phyloP scores from a whole-genome alignment of 1,140 invertebrate species.

The Papilio xuthus region DNA sequence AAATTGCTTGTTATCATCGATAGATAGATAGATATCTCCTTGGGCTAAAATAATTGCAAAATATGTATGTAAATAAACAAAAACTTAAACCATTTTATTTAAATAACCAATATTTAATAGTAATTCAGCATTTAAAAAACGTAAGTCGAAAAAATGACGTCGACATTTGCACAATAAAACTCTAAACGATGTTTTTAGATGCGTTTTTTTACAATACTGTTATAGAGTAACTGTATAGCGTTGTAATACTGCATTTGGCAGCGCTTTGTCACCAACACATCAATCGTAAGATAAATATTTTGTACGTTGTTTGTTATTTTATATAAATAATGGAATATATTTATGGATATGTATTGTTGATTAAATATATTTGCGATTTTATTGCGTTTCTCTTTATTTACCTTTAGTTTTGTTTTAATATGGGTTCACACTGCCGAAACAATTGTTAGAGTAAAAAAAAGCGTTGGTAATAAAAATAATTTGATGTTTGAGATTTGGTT shows the following conservation, averaged over 20 bases:
- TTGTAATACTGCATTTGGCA: background rate
- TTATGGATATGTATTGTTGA: conserved; percentile 37
- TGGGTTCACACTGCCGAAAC: background rate
- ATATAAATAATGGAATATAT: conserved; percentile 28
- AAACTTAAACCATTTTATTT: no score
- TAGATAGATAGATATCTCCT: no score
- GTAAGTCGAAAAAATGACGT: background rate
- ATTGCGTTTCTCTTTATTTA: conserved; percentile 3
- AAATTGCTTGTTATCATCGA: no score
- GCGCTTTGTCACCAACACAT: background rate
- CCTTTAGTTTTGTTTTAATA: background rate
- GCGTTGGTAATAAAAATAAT: no score
- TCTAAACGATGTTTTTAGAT: background rate
- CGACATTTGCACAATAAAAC: background rate
- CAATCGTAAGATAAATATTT: conserved; percentile 25
- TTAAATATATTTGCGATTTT: conserved; percentile 32
- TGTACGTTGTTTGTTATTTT: conserved; percentile 29
- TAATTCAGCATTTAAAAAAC: no score
- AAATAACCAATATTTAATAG: no score
- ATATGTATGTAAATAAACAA: no score
- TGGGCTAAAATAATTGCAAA: no score
- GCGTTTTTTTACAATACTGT: background rate
- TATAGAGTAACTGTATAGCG: background rate
- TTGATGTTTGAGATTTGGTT: background rate
- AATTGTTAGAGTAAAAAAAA: background rate